Base-by-base conservation (phyloP, 2,797 vertebrate genomes). In the Synanceia verrucosa region DNA sequence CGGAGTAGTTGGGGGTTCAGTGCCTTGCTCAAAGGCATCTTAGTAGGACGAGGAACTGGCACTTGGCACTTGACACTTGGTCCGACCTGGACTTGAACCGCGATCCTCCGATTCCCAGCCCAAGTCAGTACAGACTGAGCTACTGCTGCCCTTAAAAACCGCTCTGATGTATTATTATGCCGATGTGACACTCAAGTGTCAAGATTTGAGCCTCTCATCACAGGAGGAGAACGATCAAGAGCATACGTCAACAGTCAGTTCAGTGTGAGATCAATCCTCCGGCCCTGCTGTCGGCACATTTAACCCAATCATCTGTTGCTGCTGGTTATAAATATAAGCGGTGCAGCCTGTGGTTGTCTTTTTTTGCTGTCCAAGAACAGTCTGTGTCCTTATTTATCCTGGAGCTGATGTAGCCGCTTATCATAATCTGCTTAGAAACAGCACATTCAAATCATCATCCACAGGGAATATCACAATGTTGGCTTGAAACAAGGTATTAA, bases 371-470 rank as follows among this genome's bases (percentile, higher is more conserved):
- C 23, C 21, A 65, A 68, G 29, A 60, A 51, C 39, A 60, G 29
- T 56, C 66, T 39, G 47, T 66, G 59, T 70, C 70, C 33, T 51
- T 60, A 65, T 70, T 63, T 64, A 16, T 19, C 53, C 33, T 16
- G n/a, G 19, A 63, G 46, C 51, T 57, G 37, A 26, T 56, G 47
- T 28, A 13, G 39, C 19, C 3, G 21, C 53, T 67, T 51, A 8
- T 71, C 29, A 43, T 74, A 71, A 77, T 76, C 78, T 33, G 21
- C 46, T 76, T 73, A 80, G 41, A 70, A 59, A 71, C 4, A 8
- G 36, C 53, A 59, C 33, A 65, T 65, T 76, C 14, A 55, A 74
- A 39, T 12, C 39, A 34, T 26, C 21, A 5, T 26, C 51, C 53
- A 21, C 21, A 57, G 9, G 19, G 41, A 14, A 43, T 1, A 16